phyloP scores from a whole-genome alignment of 2,797 vertebrate species.

The Zalophus californianus region DNA sequence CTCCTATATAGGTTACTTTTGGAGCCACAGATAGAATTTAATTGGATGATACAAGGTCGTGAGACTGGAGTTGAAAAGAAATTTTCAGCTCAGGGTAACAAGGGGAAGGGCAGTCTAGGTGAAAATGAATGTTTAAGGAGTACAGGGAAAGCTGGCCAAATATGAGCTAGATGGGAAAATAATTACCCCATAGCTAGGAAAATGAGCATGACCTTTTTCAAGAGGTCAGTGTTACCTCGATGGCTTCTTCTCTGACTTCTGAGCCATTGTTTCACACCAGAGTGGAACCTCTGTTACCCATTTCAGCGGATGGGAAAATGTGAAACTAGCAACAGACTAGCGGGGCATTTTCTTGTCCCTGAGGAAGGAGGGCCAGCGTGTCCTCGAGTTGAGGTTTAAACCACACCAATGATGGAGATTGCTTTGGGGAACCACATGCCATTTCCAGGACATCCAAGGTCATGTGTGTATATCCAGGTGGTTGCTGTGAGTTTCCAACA shows the following conservation, averaged over 20 bases:
- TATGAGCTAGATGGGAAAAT: neutral
- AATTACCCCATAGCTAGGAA: neutral
- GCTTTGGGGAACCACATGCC: neutral
- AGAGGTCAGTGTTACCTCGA: neutral
- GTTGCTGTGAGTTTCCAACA: neutral
- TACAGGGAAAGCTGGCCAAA: neutral
- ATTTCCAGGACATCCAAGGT: neutral
- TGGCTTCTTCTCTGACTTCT: neutral
- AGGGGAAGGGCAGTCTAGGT: constrained; percentile 26
- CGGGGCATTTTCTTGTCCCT: neutral
- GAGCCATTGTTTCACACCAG: neutral
- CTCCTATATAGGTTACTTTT: neutral
- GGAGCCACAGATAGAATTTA: constrained; percentile 26
- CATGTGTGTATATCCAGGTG: neutral
- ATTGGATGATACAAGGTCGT: constrained; percentile 56
- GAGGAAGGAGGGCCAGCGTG: neutral
- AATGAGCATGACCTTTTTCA: constrained; percentile 24
- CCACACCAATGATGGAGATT: neutral
- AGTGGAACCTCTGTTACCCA: neutral
- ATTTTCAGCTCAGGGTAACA: neutral
- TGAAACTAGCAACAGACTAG: neutral
- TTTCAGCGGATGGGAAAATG: neutral
- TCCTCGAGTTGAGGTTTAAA: constrained; percentile 9
- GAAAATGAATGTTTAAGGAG: neutral
- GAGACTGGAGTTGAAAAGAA: neutral